A percentile compares a stretch with the other conserved stretches of the same genome.
Evolutionary conservation across 2,797 vertebrate genomes (phyloP).

Genomic region (Esox masquinongy): DNA sequence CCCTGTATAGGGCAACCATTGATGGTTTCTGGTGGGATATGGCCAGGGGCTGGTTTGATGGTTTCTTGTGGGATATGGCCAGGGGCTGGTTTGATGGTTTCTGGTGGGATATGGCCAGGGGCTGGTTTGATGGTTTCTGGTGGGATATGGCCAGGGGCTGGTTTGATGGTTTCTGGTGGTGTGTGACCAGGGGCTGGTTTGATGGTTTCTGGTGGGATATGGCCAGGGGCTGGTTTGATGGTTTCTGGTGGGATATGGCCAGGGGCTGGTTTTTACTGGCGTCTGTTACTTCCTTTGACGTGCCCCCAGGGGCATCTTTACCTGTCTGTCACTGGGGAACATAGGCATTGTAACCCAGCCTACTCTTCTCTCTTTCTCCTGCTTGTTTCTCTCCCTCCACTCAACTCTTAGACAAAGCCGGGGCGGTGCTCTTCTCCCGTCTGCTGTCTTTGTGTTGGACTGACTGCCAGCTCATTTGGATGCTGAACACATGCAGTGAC

Average conservation of each 20-base stretch:
- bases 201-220: too few species aligned
- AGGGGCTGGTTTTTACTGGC: neutral
- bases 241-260: too few species aligned
- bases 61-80: too few species aligned
- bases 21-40: neutral
- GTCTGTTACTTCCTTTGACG: neutral
- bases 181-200: too few species aligned
- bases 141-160: too few species aligned
- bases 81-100: too few species aligned
- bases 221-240: too few species aligned
- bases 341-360: neutral
- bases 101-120: too few species aligned
- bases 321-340: conserved; percentile 3
- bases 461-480: conserved; percentile 9
- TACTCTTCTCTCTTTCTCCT: neutral
- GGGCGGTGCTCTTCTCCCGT: conserved; percentile 1
- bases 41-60: neutral
- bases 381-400: neutral
- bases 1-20: too few species aligned
- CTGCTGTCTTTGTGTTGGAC: conserved; percentile 7
- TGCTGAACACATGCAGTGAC: conserved; percentile 3
- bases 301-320: conserved; percentile 3
- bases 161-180: too few species aligned
- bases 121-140: too few species aligned
- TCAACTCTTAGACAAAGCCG: neutral